Percentiles rank a stretch among this genome's conserved stretches.
Evolutionary conservation across 2,888 invertebrate species (phyloP).

Genomic region (Nomada fucata): DNA sequence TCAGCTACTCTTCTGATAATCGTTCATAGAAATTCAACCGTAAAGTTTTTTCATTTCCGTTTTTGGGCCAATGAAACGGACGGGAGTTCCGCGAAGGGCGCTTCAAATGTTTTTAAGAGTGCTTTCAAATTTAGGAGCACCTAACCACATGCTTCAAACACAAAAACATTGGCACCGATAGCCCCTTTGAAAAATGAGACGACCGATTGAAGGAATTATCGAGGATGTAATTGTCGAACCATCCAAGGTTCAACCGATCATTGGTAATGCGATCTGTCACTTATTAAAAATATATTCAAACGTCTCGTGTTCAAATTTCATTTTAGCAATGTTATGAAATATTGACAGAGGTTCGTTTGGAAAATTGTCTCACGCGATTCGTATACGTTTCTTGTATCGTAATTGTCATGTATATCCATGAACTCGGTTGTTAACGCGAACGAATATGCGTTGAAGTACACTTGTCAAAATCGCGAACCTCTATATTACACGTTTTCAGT

Average conservation of each 20-base stretch:
- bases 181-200: constrained; percentile 66
- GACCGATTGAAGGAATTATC: constrained; percentile 73
- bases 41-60: constrained; percentile 14
- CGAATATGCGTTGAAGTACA: neutral
- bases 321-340: neutral
- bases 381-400: neutral
- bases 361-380: neutral
- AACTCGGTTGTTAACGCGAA: neutral
- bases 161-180: neutral
- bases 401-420: neutral
- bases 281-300: neutral
- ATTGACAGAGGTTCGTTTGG: neutral
- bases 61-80: neutral
- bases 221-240: constrained; percentile 77
- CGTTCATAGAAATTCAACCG: constrained; percentile 17
- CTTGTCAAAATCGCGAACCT: neutral
- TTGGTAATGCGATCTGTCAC: constrained; percentile 70
- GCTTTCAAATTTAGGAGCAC: neutral
- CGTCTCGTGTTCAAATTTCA: neutral
- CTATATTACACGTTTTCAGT: neutral
- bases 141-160: neutral
- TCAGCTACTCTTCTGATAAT: neutral
- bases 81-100: neutral
- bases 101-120: constrained; percentile 4
- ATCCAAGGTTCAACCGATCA: constrained; percentile 78